A percentile compares a stretch with the other conserved stretches of the same genome.
phyloP scores from a whole-genome alignment of 1,140 invertebrate species.

The Drosophila albomicans region DNA sequence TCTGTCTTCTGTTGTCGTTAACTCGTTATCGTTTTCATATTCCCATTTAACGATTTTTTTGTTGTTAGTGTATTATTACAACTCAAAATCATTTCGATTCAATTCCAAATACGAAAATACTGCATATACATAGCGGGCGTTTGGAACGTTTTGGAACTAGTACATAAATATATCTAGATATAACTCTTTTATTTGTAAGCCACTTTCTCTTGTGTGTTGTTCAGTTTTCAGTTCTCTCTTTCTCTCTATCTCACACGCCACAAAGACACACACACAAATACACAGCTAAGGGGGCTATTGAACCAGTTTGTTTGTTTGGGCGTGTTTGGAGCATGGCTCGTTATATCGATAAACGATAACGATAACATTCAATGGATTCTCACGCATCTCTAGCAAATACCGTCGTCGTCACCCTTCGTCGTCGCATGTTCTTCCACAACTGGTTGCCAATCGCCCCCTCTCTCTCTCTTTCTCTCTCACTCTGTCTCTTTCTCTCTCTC shows the following conservation, averaged over 20 bases:
- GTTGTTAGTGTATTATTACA: neutral
- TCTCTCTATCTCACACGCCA: conserved; percentile 18
- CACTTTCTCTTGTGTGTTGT: conserved; percentile 41
- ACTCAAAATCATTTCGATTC: conserved; percentile 33
- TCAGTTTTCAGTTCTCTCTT: conserved; percentile 40
- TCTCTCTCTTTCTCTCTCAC: conserved; percentile 7
- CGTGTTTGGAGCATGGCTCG: conserved; percentile 21
- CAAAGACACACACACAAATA: conserved; percentile 8
- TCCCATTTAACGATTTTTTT: conserved; percentile 25
- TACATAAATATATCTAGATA: conserved; percentile 43
- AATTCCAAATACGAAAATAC: conserved; percentile 44
- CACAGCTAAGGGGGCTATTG: conserved; percentile 17
- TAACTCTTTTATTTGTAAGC: conserved; percentile 39
- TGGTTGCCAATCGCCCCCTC: conserved; percentile 37
- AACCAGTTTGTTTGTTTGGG: conserved; percentile 26
- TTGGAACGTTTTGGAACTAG: conserved; percentile 46
- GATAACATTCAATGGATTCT: conserved; percentile 9
- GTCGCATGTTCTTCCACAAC: conserved; percentile 25
- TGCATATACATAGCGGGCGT: conserved; percentile 48
- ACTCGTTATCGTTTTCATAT: conserved; percentile 4
- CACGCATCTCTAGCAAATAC: neutral
- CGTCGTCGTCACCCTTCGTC: conserved; percentile 2
- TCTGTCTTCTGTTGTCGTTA: conserved; percentile 13
- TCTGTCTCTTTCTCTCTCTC: conserved; percentile 1
- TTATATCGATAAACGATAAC: conserved; percentile 35